phyloP scores from a whole-genome alignment of 2,888 invertebrate genomes.

The Gortyna flavago region DNA sequence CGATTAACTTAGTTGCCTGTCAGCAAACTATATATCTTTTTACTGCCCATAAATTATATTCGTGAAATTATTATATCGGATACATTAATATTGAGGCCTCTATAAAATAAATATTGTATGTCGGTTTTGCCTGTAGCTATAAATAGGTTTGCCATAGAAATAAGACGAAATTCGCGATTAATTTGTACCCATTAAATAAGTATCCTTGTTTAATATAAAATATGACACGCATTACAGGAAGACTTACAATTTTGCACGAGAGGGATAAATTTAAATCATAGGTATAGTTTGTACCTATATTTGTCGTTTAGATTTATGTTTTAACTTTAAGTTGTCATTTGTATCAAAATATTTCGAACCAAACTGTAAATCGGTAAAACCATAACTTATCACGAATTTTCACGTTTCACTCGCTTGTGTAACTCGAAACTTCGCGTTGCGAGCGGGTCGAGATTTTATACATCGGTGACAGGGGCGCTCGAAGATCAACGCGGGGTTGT shows the following conservation, averaged over 20 bases:
- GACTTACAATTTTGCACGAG: neutral
- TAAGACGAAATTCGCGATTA: conserved; percentile 34
- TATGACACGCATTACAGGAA: neutral
- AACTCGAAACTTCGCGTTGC: conserved; percentile 62
- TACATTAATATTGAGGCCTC: conserved; percentile 71
- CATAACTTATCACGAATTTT: conserved; percentile 60
- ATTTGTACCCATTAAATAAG: conserved; percentile 28
- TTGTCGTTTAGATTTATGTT: neutral
- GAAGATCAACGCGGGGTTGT: conserved; percentile 73
- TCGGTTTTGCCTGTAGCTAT: conserved; percentile 43
- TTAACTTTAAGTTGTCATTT: conserved; percentile 1
- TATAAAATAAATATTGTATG: conserved; percentile 63
- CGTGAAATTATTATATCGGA: conserved; percentile 74
- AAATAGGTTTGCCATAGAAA: conserved; percentile 49
- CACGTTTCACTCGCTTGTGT: conserved; percentile 64
- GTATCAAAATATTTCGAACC: conserved; percentile 31
- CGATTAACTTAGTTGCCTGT: conserved; percentile 82
- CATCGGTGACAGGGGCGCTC: conserved; percentile 71
- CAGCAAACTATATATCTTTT: conserved; percentile 81
- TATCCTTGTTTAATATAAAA: conserved; percentile 17
- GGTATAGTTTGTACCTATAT: neutral
- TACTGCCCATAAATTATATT: conserved; percentile 78
- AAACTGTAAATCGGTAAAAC: conserved; percentile 41
- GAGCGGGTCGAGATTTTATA: conserved; percentile 65
- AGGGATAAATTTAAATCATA: neutral